Evolutionary conservation across 2,888 invertebrate species (phyloP), one percentile per base, ranked within the genome.

Genomic region (Gibbula magus): DNA sequence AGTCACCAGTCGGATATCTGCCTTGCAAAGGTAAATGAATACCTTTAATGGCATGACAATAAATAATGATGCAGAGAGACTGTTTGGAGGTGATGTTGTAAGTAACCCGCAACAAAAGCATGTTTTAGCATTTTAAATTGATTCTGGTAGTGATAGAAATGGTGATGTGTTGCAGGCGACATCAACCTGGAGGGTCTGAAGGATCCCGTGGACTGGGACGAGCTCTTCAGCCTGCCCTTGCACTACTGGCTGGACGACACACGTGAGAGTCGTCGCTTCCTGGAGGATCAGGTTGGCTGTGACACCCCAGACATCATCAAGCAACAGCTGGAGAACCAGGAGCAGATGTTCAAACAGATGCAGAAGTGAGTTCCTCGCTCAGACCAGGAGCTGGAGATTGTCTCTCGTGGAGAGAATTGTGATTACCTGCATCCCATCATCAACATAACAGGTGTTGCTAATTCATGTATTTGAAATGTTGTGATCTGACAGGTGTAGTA

Each of bases 191-290:
- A 95, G 0, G 96, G 96, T 54, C 94, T 99, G 66, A 93, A 94
- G 52, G 94, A 95, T 7, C 88, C 94, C 0, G 93, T 98, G 20
- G 95, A 99, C 91, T 94, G 96, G 93, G 94, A 96, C 18, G 95
- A 96, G 89, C 94, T 99, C n/a, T 98, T 99, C 94, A 95, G 95
- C 83, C 93, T 99, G 79, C 97, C 98, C 16, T 96, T 96, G 91
- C 95, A 96, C 79, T 99, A 99, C 94, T 99, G 99, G 99, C 92
- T 94, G 76, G 95, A 97, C 90, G 99, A 99, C 87, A 90, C 86
- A 35, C 93, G 94, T 77, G 96, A 96, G 32, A 96, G 98, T 81
- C 95, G 95, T 88, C 96, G 96, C 89, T 99, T 99, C 94, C 96
- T 99, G 91, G 95, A 96, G 77, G 95, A 96, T 85, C 99, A 99